phyloP scores from a whole-genome alignment of 2,888 invertebrate species.

The Standfussiana lucernea region DNA sequence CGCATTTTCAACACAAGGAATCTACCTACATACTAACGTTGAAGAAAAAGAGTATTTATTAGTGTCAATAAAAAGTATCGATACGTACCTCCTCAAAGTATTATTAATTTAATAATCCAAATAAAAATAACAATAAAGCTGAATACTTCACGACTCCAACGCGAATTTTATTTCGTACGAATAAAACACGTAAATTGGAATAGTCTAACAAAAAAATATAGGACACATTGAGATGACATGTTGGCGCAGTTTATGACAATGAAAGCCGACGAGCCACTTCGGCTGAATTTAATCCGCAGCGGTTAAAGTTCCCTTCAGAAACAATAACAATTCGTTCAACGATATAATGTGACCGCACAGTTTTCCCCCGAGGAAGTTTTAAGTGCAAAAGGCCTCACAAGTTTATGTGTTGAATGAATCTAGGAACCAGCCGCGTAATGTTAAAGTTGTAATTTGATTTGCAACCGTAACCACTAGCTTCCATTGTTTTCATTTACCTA shows the following conservation, averaged over 20 bases:
- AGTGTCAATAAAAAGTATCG: background rate
- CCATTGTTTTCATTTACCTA: conserved; percentile 81
- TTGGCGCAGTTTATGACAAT: conserved; percentile 71
- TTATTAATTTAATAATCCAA: conserved; percentile 48
- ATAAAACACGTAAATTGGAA: conserved; percentile 63
- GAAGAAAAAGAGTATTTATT: conserved; percentile 8
- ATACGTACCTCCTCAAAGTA: background rate
- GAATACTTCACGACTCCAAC: conserved; percentile 35
- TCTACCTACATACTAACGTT: background rate
- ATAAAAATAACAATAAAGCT: conserved; percentile 59
- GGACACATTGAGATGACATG: conserved; percentile 69
- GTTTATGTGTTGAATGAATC: conserved; percentile 86
- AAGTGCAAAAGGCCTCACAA: conserved; percentile 86
- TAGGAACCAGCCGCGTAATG: conserved; percentile 80
- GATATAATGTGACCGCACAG: conserved; percentile 83
- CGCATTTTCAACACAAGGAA: background rate
- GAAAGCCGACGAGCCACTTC: conserved; percentile 74
- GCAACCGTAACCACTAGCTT: conserved; percentile 79
- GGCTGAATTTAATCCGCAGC: conserved; percentile 79
- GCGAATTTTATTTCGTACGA: conserved; percentile 57
- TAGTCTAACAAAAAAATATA: conserved; percentile 64
- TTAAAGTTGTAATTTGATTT: conserved; percentile 87
- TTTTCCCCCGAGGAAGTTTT: conserved; percentile 82
- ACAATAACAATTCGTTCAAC: conserved; percentile 85
- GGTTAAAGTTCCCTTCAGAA: conserved; percentile 84